Evolutionary conservation across 2,888 invertebrate genomes (phyloP), one percentile per base, ranked within the genome.

Genomic region (Pristionchus japonicus): DNA sequence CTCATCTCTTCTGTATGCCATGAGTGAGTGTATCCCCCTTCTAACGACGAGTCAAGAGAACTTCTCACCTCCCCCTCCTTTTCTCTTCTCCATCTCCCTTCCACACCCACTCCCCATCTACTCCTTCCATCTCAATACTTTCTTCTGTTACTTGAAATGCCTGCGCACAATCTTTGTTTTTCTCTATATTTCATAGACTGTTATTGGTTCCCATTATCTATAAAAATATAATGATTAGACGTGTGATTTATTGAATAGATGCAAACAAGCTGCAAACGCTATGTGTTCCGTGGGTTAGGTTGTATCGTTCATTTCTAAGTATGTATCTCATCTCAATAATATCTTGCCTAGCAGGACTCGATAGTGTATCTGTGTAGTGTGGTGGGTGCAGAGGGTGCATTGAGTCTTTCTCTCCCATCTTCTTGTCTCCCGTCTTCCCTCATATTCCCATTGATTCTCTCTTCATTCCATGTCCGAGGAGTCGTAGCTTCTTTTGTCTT

Each of bases 321-420:
- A n/a, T n/a, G 3, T 34, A 31, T 83, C 70, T 70, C 70, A 34
- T 23, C 20, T 52, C 43, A 17, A 17, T 47, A 1, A n/a, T n/a
- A n/a, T 31, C 31, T 40, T 52, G 52, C 11, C 17, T 70, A 70
- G 27, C 15, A 70, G 31, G 70, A 70, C 70, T 70, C 27, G 70
- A 17, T 52, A 23, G 83, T 57, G 83, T 83, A 83, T 52, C 13
- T 52, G n/a, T 31, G 34, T 83, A 37, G 85, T 85, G 85, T 85
- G 40, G 61, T 85, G 23, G 40, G 85, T 85, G 85, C 64, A 9
- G 37, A 27, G 85, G 64, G 85, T 85, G 85, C 85, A 85, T 85
- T 34, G 23, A 43, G 27, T 43, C 43, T 43, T n/a, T n/a, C 43
- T 27, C 43, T 43, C n/a, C 80, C 15, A n/a, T n/a, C n/a, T 47